Conservation (phyloP, 2,888 invertebrate genomes). For the Lycophotia porphyrea region DNA sequence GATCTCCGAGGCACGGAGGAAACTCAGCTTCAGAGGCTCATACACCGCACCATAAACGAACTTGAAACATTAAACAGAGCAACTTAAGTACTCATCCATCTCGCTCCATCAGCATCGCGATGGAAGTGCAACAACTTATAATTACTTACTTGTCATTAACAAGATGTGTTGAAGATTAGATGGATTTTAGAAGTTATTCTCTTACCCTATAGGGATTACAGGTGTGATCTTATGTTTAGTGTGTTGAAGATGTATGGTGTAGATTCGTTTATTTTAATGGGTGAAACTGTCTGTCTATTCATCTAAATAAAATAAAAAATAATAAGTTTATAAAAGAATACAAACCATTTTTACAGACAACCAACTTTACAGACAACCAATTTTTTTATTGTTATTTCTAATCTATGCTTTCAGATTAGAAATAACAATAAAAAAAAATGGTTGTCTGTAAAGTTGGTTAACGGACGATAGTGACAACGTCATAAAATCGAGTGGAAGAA, state of each 20-base stretch:
- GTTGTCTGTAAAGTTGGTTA: no score
- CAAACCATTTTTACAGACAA: no score
- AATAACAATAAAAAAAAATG: no score
- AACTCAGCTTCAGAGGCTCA: neutral
- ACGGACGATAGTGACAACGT: no score
- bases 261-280: neutral
- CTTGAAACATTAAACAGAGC: slow-evolving; percentile 10
- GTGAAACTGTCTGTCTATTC: neutral
- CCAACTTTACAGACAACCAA: no score
- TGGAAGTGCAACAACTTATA: slow-evolving; percentile 4
- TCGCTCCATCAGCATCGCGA: neutral
- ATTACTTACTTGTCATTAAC: slow-evolving; percentile 14
- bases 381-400: no score
- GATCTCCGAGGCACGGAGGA: no score
- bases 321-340: no score
- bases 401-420: no score
- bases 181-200: neutral
- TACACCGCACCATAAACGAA: slow-evolving; percentile 4
- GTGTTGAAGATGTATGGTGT: neutral
- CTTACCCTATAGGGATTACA: rapidly evolving
- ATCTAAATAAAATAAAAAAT: no score
- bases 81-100: neutral
- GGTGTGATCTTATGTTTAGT: neutral
- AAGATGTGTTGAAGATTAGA: neutral
- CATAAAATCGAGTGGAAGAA: no score